Conservation (phyloP, 2,888 invertebrate species). For the Fragum whitleyi region DNA sequence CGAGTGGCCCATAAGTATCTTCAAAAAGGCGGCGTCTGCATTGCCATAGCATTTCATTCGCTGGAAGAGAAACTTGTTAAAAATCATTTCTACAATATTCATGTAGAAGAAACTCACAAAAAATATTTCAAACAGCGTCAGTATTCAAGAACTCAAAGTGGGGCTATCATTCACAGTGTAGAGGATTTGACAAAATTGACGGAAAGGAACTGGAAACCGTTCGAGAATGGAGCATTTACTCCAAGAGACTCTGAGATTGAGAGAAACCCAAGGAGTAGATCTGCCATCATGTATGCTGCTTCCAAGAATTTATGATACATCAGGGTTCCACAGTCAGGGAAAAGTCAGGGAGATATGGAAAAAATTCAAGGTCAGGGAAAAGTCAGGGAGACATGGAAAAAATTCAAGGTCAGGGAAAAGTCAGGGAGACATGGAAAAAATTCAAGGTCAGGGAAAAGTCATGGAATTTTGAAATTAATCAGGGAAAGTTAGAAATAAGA, state of each 20-base stretch:
- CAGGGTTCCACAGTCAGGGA: no score
- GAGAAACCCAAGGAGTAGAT: slow-evolving; percentile 93
- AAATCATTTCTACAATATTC: slow-evolving; percentile 89
- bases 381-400: no score
- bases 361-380: no score
- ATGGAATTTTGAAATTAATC: no score
- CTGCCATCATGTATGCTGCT: slow-evolving; percentile 95
- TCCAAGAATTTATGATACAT: slow-evolving; percentile 87
- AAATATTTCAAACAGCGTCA: slow-evolving; percentile 74
- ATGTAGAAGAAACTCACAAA: slow-evolving; percentile 71
- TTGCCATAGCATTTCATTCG: slow-evolving; percentile 95
- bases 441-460: no score
- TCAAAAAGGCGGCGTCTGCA: slow-evolving; percentile 91
- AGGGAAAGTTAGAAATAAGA: no score
- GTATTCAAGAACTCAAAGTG: slow-evolving; percentile 85
- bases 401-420: no score
- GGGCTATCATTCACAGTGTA: slow-evolving; percentile 87
- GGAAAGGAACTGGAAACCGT: slow-evolving; percentile 90
- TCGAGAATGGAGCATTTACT: slow-evolving; percentile 92
- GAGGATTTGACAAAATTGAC: slow-evolving; percentile 88
- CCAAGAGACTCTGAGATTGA: slow-evolving; percentile 91
- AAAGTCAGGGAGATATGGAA: no score
- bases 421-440: no score
- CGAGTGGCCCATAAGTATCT: slow-evolving; percentile 90
- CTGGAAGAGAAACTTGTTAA: slow-evolving; percentile 97